Base-by-base conservation (phyloP, 2,888 invertebrate species). In the Acrocyrtus sp. region DNA sequence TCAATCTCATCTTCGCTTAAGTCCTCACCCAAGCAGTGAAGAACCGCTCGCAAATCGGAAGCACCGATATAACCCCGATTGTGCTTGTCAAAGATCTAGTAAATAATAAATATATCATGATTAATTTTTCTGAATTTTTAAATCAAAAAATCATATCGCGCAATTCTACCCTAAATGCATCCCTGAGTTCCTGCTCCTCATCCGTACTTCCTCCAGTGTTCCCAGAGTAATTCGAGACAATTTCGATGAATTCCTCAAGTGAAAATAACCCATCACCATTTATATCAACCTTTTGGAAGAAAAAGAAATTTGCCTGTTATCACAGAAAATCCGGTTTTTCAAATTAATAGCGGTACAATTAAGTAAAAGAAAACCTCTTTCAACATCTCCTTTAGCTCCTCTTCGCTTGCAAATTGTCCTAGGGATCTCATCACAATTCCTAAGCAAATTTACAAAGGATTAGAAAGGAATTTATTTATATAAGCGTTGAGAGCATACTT, bases 31-130 rank as follows among this genome's bases (percentile, higher is more conserved):
- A 95, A 86, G 84, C 95, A 95, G 84, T 94, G 94, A 73, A 95
- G 85, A 6, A 95, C 95, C 0, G 94, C 94, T 77, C 94, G 86
- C 75, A 95, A 86, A 84, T 95, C 95, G 0, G 94, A 94, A 1
- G 94, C 94, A 58, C 94, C 94, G 82, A 95, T 95, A 83, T 94
- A 95, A 0, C 95, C 94, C n/a, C 94, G 88, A 85, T 94, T 94
- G 83, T 94, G 94, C 82, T 95, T 95, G 84, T 95, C 95, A 83
- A 95, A 95, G 19, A 87, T 86, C 87, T 87, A 41, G 19, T 2
- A 24, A 21, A 22, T 19, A 47, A 47, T 47, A 47, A 51, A 21
- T 51, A 51, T 24, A 21, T 24, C 6, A 24, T 21, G 8, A 8
- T 17, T 8, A 8, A 51, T 51, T 51, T 51, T 51, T 51, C n/a